phyloP scores from a whole-genome alignment of 2,797 vertebrate genomes.

The Channallabes apus region DNA sequence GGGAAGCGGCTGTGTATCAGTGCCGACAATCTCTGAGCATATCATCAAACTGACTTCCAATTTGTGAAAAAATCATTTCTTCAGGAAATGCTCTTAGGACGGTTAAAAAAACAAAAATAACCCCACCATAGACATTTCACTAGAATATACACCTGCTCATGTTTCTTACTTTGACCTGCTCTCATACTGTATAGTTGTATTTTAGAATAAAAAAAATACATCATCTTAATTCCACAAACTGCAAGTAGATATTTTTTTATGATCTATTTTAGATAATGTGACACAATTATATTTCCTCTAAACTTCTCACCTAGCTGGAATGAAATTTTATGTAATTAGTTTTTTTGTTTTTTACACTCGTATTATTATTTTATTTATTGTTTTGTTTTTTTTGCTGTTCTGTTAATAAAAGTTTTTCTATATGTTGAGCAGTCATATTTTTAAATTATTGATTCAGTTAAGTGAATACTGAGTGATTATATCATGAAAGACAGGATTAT shows the following conservation, averaged over 20 bases:
- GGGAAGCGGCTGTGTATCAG: conserved; percentile 35
- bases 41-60: conserved; percentile 47
- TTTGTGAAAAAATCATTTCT: conserved; percentile 40
- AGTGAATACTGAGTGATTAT: background rate
- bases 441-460: background rate
- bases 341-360: no score
- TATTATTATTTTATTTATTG: background rate
- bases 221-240: background rate
- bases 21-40: conserved; percentile 37
- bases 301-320: conserved; percentile 3
- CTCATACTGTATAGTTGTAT: background rate
- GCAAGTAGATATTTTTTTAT: background rate
- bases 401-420: background rate
- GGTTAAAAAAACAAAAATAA: background rate
- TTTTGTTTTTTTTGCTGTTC: background rate
- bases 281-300: conserved; percentile 8
- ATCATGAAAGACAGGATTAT: background rate
- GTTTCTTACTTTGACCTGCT: background rate
- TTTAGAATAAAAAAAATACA: background rate
- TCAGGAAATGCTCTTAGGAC: conserved; percentile 15
- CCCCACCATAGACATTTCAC: background rate
- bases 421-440: background rate
- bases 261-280: background rate
- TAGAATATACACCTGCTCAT: background rate
- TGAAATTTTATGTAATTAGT: no score